Base-by-base conservation (phyloP, 2,113 vertebrate species). In the Engystomops pustulosus region DNA sequence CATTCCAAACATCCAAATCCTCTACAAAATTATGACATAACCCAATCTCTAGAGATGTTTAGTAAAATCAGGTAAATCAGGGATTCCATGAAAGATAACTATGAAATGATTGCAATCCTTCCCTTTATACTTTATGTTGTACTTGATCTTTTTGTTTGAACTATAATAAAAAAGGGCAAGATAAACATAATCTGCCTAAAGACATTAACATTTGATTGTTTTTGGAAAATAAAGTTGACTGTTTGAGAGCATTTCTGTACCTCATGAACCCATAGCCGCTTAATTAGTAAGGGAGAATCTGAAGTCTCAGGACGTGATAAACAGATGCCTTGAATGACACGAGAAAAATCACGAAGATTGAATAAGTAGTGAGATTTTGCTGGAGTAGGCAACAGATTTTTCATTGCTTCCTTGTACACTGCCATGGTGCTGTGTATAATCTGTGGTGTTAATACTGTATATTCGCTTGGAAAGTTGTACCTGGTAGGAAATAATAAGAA, bases 191-290 rank as follows among this genome's bases (percentile, higher is more conserved):
- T n/a, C n/a, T n/a, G n/a, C n/a, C n/a, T n/a, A n/a, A n/a, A n/a
- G n/a, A n/a, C n/a, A 41, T 41, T 41, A 41, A 45, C 44, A 45
- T 45, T 62, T 62, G 1, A 62, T 11, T 15, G 12, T 15, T 62
- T 11, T 17, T 27, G 10, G 9, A 3, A 20, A 67, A 36, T 20
- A 2, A 10, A 32, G 27, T 32, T 34, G 60, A 8, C 30, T 67
- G 10, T 36, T 3, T 36, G 17, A 67, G 6, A 67, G 1, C 15
- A 67, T 10, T 1, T 67, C 1, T n/a, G 45, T 93, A 97, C 96
- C 96, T 98, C 96, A 85, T 98, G 96, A 88, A 96, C 95, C 97
- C 96, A 98, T n/a, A 97, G 93, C 12, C 95, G 94, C 89, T 96
- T 96, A 83, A 98, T 93, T 30, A 87, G 87, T 58, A 88, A 89